Conservation (phyloP, 2,888 invertebrate genomes). For the Diadegma fenestrale region DNA sequence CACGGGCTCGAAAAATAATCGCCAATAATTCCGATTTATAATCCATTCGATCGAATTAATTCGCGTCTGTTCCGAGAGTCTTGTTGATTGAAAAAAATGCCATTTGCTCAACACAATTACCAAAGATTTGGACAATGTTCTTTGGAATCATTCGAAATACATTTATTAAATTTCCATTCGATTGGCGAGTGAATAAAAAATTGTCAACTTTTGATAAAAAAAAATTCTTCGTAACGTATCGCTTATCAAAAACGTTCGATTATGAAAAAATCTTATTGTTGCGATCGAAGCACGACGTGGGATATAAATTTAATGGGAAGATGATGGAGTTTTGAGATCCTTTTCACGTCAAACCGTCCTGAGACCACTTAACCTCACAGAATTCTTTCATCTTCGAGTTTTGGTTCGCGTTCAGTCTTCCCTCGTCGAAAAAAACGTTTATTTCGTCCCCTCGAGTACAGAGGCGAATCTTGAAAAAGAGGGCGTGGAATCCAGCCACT, state of each 20-base stretch:
- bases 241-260: neutral
- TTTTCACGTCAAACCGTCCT: neutral
- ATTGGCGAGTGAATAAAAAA: too few species aligned
- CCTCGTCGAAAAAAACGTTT: neutral
- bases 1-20: too few species aligned
- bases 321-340: neutral
- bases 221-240: too few species aligned
- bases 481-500: neutral
- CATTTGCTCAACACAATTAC: too few species aligned
- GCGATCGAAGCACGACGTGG: neutral
- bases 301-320: neutral
- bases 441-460: slow-evolving; percentile 18
- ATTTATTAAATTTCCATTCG: too few species aligned
- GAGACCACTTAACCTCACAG: slow-evolving; percentile 4
- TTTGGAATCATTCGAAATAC: too few species aligned
- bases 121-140: too few species aligned
- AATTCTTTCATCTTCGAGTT: slow-evolving; percentile 43
- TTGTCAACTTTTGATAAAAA: too few species aligned
- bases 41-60: too few species aligned
- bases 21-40: too few species aligned
- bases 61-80: too few species aligned
- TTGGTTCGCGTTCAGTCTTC: neutral
- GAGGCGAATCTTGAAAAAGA: neutral
- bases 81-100: too few species aligned
- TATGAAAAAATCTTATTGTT: neutral